A percentile compares a stretch with the other conserved stretches of the same genome.
Conservation (phyloP, 2,888 invertebrate species). For the Allacma fusca region DNA sequence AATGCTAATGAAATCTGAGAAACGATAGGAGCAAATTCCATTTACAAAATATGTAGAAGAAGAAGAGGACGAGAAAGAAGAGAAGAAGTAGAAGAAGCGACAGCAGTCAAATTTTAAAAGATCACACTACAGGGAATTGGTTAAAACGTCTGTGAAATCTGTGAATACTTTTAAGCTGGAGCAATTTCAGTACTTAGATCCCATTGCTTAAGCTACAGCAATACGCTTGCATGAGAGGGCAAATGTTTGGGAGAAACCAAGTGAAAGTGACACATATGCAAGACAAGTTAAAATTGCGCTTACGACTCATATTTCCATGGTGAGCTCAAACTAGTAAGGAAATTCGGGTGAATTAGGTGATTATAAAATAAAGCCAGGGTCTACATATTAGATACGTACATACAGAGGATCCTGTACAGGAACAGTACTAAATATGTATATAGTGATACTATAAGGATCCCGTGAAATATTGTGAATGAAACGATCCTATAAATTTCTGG, state of each 20-base stretch:
- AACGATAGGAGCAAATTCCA: not conserved
- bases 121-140: not conserved
- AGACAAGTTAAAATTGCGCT: slow-evolving; percentile 1
- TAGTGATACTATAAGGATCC: not conserved
- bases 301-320: not conserved
- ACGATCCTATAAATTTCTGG: slow-evolving; percentile 39
- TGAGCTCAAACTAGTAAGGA: not conserved
- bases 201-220: too few relatives aligned
- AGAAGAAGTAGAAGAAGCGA: too few relatives aligned
- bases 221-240: too few relatives aligned
- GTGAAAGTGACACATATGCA: slow-evolving; percentile 4
- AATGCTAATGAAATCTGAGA: not conserved
- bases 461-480: slow-evolving; percentile 44
- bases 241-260: not conserved
- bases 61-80: too few relatives aligned
- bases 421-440: too few relatives aligned
- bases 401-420: too few relatives aligned
- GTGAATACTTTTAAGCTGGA: too few relatives aligned
- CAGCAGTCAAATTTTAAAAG: not conserved
- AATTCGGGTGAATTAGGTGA: slow-evolving; percentile 44
- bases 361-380: slow-evolving; percentile 33
- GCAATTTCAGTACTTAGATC: too few relatives aligned
- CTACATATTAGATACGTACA: too few relatives aligned
- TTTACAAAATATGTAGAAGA: not conserved
- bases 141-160: slow-evolving; percentile 5